phyloP scores from a whole-genome alignment of 2,797 vertebrate species.

The Jordanella pulchra region DNA sequence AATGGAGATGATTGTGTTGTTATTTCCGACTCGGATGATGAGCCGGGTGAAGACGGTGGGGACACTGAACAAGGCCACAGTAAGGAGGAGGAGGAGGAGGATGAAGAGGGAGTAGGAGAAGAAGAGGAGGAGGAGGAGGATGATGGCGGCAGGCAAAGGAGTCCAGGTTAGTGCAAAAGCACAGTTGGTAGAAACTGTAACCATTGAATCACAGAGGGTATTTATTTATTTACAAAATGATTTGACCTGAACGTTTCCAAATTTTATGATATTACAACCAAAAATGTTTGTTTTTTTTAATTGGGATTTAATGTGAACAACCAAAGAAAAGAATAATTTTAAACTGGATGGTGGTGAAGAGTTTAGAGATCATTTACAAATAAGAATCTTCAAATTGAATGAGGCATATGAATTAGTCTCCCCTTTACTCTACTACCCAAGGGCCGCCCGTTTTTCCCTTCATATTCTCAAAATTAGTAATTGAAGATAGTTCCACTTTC shows the following conservation, averaged over 20 bases:
- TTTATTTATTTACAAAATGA: neutral
- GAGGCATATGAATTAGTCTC: neutral
- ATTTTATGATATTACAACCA: neutral
- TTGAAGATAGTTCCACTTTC: neutral
- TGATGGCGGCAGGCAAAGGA: conserved; percentile 41
- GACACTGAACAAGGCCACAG: conserved; percentile 59
- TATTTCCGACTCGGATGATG: conserved; percentile 87
- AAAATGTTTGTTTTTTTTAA: neutral
- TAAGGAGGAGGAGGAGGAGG: conserved; percentile 51
- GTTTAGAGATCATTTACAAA: neutral
- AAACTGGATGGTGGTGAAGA: neutral
- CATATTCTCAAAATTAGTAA: neutral
- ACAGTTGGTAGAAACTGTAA: neutral
- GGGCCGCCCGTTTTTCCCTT: neutral
- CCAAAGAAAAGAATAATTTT: too few relatives aligned
- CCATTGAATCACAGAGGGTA: neutral
- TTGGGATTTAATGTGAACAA: too few relatives aligned
- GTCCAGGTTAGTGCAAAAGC: conserved; percentile 66
- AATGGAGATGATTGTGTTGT: conserved; percentile 86
- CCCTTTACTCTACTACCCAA: neutral
- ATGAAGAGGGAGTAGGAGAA: conserved; percentile 55
- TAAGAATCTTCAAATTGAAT: neutral
- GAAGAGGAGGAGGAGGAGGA: conserved; percentile 59
- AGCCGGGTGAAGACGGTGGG: conserved; percentile 60
- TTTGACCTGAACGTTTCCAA: neutral